Evolutionary conservation across 2,797 vertebrate species (phyloP).

Genomic region (Morus bassanus): DNA sequence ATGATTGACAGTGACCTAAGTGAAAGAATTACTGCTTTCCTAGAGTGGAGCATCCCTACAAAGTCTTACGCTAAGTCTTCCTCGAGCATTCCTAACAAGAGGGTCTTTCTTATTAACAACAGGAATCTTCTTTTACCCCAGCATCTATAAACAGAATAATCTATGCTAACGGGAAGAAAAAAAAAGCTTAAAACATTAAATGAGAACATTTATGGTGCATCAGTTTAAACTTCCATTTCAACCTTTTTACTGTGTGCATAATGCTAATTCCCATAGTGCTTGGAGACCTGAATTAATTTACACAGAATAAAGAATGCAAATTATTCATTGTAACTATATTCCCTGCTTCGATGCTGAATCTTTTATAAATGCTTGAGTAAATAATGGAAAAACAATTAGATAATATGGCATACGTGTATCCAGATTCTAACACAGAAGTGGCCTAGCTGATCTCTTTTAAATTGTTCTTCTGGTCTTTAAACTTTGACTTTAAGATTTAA

Average conservation of each 20-base stretch:
- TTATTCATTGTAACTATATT: background rate
- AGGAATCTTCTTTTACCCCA: background rate
- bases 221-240: conserved; percentile 3
- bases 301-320: conserved; percentile 3
- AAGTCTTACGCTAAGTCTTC: background rate
- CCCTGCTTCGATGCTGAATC: background rate
- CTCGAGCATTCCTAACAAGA: background rate
- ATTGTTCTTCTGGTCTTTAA: background rate
- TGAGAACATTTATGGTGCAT: background rate
- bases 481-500: background rate
- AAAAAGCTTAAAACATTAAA: background rate
- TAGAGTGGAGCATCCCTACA: background rate
- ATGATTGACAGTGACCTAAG: background rate
- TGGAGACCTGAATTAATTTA: conserved; percentile 34
- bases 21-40: background rate
- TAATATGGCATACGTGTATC: background rate
- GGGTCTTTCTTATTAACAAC: background rate
- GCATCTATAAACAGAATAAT: background rate
- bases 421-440: background rate
- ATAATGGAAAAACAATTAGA: background rate
- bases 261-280: background rate
- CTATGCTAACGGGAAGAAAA: background rate
- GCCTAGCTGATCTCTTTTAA: background rate
- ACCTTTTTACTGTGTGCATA: background rate
- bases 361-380: conserved; percentile 10